Evolutionary conservation across 2,888 invertebrate species (phyloP), one percentile per base, ranked within the genome.

Genomic region (Trachelus tabidus): DNA sequence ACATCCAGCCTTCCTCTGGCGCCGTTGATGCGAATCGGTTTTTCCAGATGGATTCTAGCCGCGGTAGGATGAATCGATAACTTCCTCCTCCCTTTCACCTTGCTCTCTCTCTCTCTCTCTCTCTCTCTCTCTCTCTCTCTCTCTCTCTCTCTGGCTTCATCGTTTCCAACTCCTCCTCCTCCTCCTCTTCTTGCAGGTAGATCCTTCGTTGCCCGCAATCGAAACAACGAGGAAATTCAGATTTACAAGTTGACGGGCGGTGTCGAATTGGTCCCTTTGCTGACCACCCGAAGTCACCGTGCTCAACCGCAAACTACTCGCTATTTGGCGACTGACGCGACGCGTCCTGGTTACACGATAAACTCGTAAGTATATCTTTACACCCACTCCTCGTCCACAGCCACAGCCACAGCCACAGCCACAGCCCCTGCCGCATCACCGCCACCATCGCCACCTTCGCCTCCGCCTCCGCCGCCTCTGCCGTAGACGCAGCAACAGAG

Each of bases 231-330:
- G 77, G 85, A 88, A 73, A 80, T 86, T 75, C 87, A 89, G 81
- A 85, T 88, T 73, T 90, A 89, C 82, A 85, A 88, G 80, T 87
- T 93, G 81, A 95, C 94, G 11, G 95, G 95, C 33, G 96, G 96
- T 34, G 94, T 96, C 75, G 96, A 96, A 91, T 92, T 97, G 87
- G 96, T 96, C 77, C 95, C 96, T 3, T 92, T 97, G 75, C 91
- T 97, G 82, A 95, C 96, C 34, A 94, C 95, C 81, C 93, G 95
- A 84, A 92, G 95, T 79, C 86, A 88, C 85, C 76, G 86, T 82
- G 81, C 87, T 79, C 82, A 88, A 80, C 85, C 87, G 83, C 83
- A 89, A 83, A 82, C 89, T 83, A 81, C 86, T 85, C 87, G 88
- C 75, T 84, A 87, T 75, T 84, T 89, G 68, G 86, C 87, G 9